Conservation (phyloP, 2,888 invertebrate genomes). For the Ophioninae sp. region DNA sequence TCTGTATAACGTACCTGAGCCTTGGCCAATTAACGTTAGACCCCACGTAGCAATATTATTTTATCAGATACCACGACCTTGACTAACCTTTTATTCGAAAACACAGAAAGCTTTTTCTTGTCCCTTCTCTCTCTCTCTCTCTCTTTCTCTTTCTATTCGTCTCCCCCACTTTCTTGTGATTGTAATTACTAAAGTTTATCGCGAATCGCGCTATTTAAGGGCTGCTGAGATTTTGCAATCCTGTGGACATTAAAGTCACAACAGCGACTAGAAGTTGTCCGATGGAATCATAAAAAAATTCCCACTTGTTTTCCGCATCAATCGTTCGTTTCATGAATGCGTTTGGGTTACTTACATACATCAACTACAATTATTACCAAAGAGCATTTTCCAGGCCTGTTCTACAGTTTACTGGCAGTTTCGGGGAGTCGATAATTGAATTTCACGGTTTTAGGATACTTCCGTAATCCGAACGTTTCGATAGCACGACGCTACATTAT, state of each 20-base stretch:
- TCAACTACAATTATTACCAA: slow-evolving; percentile 1
- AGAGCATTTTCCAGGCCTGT: slow-evolving; percentile 20
- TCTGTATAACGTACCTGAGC: slow-evolving; percentile 22
- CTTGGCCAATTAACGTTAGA: slow-evolving; percentile 19
- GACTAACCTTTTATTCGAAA: slow-evolving; percentile 8
- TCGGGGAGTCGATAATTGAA: background rate
- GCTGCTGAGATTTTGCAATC: slow-evolving; percentile 36
- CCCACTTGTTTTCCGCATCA: slow-evolving; percentile 25
- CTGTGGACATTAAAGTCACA: slow-evolving; percentile 25
- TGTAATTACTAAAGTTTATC: slow-evolving; percentile 42
- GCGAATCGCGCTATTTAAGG: slow-evolving; percentile 20
- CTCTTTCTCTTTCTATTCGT: background rate
- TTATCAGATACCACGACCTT: slow-evolving; percentile 8
- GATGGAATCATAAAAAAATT: slow-evolving; percentile 44
- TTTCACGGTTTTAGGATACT: background rate
- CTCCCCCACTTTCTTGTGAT: slow-evolving; percentile 19
- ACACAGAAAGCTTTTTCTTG: slow-evolving; percentile 30
- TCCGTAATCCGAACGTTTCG: background rate
- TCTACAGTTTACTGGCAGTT: slow-evolving; percentile 28
- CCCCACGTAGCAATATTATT: slow-evolving; percentile 22
- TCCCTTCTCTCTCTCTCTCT: background rate
- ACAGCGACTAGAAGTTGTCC: slow-evolving; percentile 59
- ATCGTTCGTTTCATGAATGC: slow-evolving; percentile 29
- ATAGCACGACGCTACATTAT: background rate
- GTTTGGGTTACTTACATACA: slow-evolving; percentile 3